phyloP scores from a whole-genome alignment of 2,888 invertebrate species.

The Heliconius ethilla region DNA sequence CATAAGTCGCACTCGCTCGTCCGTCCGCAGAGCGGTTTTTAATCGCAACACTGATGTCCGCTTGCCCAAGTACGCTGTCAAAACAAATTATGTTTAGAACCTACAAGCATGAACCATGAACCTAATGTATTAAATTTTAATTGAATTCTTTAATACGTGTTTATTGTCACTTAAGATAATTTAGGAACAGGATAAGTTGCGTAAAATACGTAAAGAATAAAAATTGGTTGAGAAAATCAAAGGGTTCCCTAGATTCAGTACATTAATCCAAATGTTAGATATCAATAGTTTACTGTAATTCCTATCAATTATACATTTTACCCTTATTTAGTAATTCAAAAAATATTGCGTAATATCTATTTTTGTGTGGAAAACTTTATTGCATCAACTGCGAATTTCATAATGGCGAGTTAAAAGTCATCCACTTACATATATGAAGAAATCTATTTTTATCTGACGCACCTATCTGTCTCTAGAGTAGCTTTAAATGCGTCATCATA shows the following conservation, averaged over 20 bases:
- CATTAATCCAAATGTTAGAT: not conserved
- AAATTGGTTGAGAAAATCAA: not conserved
- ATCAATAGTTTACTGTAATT: not conserved
- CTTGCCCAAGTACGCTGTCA: constrained; percentile 87
- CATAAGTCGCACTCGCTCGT: constrained; percentile 94
- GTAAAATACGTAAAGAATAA: not conserved
- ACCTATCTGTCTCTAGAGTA: too few relatives aligned
- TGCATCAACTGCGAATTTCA: too few relatives aligned
- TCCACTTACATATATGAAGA: too few relatives aligned
- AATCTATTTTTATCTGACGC: too few relatives aligned
- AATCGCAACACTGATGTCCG: constrained; percentile 87
- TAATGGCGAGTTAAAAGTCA: too few relatives aligned
- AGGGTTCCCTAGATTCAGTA: not conserved
- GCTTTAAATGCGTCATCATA: too few relatives aligned
- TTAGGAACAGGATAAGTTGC: not conserved
- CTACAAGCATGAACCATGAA: too few relatives aligned
- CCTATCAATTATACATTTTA: too few relatives aligned
- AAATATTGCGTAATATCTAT: not conserved
- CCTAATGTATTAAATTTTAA: not conserved
- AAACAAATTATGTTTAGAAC: constrained; percentile 29
- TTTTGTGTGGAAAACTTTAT: too few relatives aligned
- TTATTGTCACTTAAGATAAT: not conserved
- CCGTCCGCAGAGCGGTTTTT: constrained; percentile 92
- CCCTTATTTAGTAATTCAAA: not conserved
- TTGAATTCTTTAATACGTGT: not conserved